These are phyloP conservation scores for Drosophila maculinotata DNA, from an alignment of 2,888 invertebrate genomes.

Conservation along the genomic window DNA sequence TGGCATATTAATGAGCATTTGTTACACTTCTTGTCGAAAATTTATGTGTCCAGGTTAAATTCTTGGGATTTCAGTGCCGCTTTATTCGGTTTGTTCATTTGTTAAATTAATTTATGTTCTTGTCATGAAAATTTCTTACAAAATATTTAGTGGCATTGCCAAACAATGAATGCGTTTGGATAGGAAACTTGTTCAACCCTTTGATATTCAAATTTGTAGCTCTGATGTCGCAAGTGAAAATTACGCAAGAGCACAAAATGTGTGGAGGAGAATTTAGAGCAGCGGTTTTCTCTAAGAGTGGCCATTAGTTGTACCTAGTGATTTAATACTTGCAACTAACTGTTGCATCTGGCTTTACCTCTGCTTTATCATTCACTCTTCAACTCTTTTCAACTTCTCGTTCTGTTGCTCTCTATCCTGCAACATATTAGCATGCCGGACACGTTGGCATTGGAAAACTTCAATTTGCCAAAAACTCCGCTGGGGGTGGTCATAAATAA, in stretches of 20 bases:
- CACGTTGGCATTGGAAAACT: conserved; percentile 41
- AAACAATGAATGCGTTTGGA: conserved; percentile 15
- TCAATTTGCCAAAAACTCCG: conserved; percentile 25
- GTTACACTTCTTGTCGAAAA: conserved; percentile 60
- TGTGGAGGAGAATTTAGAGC: background rate
- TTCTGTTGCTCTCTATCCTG: background rate
- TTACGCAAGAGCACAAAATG: conserved; percentile 7
- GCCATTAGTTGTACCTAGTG: background rate
- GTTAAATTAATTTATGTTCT: conserved; percentile 71
- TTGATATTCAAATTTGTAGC: conserved; percentile 27
- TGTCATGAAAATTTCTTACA: conserved; percentile 38
- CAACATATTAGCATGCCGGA: conserved; percentile 37
- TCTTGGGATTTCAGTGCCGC: conserved; percentile 63
- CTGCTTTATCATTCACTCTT: background rate
- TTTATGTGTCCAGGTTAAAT: conserved; percentile 79
- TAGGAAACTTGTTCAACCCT: conserved; percentile 25
- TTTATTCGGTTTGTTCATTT: conserved; percentile 67
- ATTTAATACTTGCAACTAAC: conserved; percentile 13
- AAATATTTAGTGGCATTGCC: conserved; percentile 49
- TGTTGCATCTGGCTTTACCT: conserved; percentile 27
- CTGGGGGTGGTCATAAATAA: conserved; percentile 43
- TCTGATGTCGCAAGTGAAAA: conserved; percentile 1
- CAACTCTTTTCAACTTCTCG: background rate
- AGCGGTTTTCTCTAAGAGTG: too few relatives aligned
- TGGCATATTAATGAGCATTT: conserved; percentile 81